Evolutionary conservation across 2,113 vertebrate genomes (phyloP).

Genomic region (Paralichthys olivaceus): DNA sequence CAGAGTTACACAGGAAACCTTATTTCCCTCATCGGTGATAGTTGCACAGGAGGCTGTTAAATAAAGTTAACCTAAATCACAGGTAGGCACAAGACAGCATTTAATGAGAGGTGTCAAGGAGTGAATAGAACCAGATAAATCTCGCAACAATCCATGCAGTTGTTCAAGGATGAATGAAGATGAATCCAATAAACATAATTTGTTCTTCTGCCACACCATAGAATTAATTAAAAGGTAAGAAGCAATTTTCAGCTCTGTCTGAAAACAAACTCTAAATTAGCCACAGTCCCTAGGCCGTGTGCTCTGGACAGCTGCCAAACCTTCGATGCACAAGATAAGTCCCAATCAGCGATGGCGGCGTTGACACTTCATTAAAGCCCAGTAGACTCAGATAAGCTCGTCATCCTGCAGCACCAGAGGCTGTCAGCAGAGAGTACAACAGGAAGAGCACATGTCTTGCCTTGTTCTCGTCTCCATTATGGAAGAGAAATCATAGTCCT

Average conservation of each 20-base stretch:
- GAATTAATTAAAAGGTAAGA: constrained; percentile 16
- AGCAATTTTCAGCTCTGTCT: constrained; percentile 7
- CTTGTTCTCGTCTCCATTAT: constrained; percentile 41
- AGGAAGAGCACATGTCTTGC: constrained; percentile 32
- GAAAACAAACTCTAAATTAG: constrained; percentile 6
- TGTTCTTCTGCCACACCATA: background rate
- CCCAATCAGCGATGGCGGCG: constrained; percentile 17
- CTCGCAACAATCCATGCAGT: background rate
- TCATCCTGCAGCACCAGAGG: constrained; percentile 40
- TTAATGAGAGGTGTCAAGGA: background rate
- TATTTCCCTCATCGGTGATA: too few relatives aligned
- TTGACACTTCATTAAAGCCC: constrained; percentile 59
- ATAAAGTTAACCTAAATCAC: background rate
- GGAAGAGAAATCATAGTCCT: background rate
- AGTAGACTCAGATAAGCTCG: constrained; percentile 36
- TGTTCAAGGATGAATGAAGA: constrained; percentile 18
- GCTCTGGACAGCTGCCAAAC: constrained; percentile 45
- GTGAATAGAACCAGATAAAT: background rate
- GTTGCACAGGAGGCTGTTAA: too few relatives aligned
- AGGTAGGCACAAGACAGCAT: background rate
- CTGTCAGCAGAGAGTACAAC: constrained; percentile 29
- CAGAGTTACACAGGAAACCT: too few relatives aligned
- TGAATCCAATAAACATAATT: constrained; percentile 16
- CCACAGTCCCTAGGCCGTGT: background rate
- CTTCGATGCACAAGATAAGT: constrained; percentile 51